Conservation (phyloP, 2,113 vertebrate genomes). For the Hemiprocne comata region DNA sequence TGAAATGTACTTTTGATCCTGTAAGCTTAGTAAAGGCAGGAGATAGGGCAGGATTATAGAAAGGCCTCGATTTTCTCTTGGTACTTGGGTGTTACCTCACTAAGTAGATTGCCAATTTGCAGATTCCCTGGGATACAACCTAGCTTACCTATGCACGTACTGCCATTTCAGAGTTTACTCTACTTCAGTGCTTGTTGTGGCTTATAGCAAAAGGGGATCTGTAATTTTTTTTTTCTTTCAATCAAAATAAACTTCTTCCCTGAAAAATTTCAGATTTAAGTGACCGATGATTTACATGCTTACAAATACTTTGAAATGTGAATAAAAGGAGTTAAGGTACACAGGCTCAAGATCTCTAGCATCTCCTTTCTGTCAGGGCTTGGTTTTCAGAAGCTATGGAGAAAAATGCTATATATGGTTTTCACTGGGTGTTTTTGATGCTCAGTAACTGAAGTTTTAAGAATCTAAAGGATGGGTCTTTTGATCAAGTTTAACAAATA, state of each 20-base stretch:
- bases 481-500: background rate
- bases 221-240: background rate
- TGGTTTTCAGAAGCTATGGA: background rate
- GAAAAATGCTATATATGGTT: fast-evolving
- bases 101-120: background rate
- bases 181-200: background rate
- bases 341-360: background rate
- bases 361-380: background rate
- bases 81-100: background rate
- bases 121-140: background rate
- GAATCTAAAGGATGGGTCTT: background rate
- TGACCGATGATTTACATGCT: background rate
- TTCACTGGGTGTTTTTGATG: background rate
- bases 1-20: slow-evolving; percentile 21
- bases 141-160: background rate
- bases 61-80: background rate
- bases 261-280: background rate
- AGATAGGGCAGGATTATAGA: background rate
- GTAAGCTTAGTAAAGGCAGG: background rate
- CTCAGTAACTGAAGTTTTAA: background rate
- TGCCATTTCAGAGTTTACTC: background rate
- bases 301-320: background rate
- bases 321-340: background rate
- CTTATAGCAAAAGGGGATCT: background rate
- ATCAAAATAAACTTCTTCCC: background rate